Evolutionary conservation across 2,113 vertebrate genomes (phyloP), one percentile per base, ranked within the genome.

Genomic region (Ploceus nigricollis): DNA sequence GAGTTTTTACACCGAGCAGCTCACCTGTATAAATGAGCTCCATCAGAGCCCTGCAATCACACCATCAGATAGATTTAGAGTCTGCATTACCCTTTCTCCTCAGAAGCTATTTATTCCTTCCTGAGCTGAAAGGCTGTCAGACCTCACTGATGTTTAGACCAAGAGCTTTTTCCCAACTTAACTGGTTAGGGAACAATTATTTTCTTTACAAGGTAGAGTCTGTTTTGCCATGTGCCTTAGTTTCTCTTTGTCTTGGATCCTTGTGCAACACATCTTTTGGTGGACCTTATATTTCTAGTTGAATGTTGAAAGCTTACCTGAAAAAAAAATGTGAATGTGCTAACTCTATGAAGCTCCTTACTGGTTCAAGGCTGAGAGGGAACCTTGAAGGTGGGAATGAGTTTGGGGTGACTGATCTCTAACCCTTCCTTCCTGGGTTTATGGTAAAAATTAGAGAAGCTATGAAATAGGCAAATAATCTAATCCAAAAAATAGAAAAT

Each of bases 21-120:
- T 96, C 79, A 88, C 45, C 71, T 72, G 58, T 92, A 65, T 77
- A 90, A 92, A 90, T 88, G 45, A 83, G 48, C 92, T 95, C 63
- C 42, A 65, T 95, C 85, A 93, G 88, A 88, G 66, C 71, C 84
- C 72, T 94, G 79, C 82, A 97, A 93, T 95, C 88, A 89, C 68
- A 47, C 71, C 65, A 73, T 92, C 92, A 96, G 90, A 54, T 61
- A 86, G 88, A 95, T 96, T 97, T 88, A 93, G 79, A 93, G 72
- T 57, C 39, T 1, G 0, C 63, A 90, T 90, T 91, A 88, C 50
- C 63, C 50, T 94, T 94, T 96, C 89, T 96, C 42, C 69, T 95
- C 63, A 86, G 80, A 86, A 92, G 68, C 42, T 65, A 89, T 95
- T 95, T 86, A 92, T 96, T 92, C 71, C 63, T 71, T 90, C 68